Conservation (phyloP, 2,888 invertebrate genomes). For the Eurytoma adleriae region DNA sequence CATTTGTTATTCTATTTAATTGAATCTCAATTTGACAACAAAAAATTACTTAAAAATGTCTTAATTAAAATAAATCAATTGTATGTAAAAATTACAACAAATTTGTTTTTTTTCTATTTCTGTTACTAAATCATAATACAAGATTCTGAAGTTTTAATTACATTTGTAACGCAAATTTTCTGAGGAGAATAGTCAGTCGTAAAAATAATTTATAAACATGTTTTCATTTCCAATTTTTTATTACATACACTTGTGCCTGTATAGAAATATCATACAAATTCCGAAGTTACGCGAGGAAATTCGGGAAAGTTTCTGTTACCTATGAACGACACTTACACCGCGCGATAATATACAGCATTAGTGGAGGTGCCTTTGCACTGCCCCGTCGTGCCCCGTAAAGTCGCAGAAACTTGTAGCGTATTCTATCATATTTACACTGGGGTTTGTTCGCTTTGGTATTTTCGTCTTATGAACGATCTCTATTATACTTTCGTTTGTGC, state of each 20-base stretch:
- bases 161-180: neutral
- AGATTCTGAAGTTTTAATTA: neutral
- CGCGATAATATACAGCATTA: conserved; percentile 50
- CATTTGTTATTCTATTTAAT: no score
- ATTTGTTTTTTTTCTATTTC: no score
- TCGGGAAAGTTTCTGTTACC: conserved; percentile 49
- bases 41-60: no score
- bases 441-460: conserved; percentile 54
- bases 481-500: conserved; percentile 23
- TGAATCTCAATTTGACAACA: no score
- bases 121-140: no score
- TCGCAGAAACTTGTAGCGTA: neutral
- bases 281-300: conserved; percentile 44
- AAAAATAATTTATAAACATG: neutral
- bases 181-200: no score
- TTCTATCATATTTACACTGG: conserved; percentile 48
- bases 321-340: conserved; percentile 41
- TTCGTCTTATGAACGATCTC: neutral
- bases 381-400: neutral
- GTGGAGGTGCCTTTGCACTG: conserved; percentile 6
- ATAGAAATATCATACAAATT: conserved; percentile 75
- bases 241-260: conserved; percentile 71
- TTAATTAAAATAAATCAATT: no score
- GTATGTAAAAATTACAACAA: no score
- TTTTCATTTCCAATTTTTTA: conserved; percentile 57